Conservation (phyloP, 2,113 vertebrate genomes). For the Seriola quinqueradiata region DNA sequence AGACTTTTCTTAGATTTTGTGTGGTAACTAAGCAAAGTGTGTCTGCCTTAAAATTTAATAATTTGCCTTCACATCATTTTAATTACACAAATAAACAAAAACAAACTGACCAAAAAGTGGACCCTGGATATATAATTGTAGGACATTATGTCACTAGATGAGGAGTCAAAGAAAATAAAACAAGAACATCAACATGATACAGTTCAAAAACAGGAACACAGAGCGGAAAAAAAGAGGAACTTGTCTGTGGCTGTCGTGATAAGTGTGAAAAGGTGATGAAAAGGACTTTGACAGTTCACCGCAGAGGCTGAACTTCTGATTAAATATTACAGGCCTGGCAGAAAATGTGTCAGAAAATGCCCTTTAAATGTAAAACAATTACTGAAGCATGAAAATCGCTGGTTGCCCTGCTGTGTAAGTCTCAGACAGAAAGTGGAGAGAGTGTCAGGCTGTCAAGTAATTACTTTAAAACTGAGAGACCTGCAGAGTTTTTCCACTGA, state of each 20-base stretch:
- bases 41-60: no score
- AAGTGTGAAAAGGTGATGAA: neutral
- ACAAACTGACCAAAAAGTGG: no score
- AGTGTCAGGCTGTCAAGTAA: constrained; percentile 4
- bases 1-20: no score
- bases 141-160: no score
- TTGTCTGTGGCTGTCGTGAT: neutral
- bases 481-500: neutral
- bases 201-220: neutral
- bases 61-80: no score
- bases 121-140: no score
- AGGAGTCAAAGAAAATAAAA: neutral
- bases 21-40: no score
- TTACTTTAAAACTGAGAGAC: constrained; percentile 22
- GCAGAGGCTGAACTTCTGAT: constrained; percentile 16
- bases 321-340: constrained; percentile 29
- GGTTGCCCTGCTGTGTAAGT: neutral
- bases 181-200: neutral
- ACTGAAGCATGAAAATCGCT: constrained; percentile 48
- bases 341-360: constrained; percentile 27
- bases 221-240: neutral
- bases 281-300: constrained; percentile 12
- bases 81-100: no score
- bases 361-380: constrained; percentile 41
- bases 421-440: neutral